Conservation (phyloP, 2,113 vertebrate genomes). For the Psilopsiagon aurifrons region DNA sequence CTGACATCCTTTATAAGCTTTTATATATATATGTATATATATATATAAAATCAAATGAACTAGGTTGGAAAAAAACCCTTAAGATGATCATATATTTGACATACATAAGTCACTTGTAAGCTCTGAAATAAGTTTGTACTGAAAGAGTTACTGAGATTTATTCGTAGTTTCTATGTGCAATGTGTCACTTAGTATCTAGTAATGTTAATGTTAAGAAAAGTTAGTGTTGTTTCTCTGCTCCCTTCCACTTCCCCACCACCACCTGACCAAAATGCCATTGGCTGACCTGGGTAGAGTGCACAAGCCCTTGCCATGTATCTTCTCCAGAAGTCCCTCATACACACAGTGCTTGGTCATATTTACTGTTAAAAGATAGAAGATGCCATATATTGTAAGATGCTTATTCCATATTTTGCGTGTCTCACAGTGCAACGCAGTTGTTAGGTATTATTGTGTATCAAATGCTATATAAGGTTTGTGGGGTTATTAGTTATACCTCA, state of each 20-base stretch:
- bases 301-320: background rate
- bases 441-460: background rate
- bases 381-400: rapidly evolving
- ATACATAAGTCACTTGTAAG: background rate
- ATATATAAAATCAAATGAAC: background rate
- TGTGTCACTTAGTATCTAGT: background rate
- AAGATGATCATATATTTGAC: background rate
- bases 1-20: background rate
- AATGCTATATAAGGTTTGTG: background rate
- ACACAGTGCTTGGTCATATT: background rate
- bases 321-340: background rate
- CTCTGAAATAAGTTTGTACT: background rate
- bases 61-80: background rate
- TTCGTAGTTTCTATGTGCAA: background rate
- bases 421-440: background rate
- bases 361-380: background rate
- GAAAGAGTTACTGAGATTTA: background rate
- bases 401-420: background rate
- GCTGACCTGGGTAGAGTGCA: background rate
- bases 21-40: background rate
- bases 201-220: background rate
- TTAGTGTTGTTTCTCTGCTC: background rate
- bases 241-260: background rate
- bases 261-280: background rate
- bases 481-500: background rate